Percentiles rank a stretch among this genome's conserved stretches.
Evolutionary conservation across 2,888 invertebrate species (phyloP).

Genomic region (Diarsia dahlii): DNA sequence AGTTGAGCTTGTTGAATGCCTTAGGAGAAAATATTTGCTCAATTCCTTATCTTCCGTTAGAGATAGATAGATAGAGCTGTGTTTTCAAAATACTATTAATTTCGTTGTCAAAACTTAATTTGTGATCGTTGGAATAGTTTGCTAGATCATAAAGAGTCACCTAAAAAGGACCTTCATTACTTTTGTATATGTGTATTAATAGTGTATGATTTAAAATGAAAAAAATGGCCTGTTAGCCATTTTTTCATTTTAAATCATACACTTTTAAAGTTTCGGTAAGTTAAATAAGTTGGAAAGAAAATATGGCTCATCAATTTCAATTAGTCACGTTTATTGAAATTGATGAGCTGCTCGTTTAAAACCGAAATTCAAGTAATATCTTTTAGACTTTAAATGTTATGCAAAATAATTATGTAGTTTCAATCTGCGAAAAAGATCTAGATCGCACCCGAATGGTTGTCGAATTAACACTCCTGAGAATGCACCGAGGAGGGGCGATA

Average conservation of each 20-base stretch:
- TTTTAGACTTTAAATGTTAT: background rate
- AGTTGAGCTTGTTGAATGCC: constrained; percentile 19
- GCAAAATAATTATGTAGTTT: too few relatives aligned
- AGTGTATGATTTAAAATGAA: too few relatives aligned
- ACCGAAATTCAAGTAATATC: background rate
- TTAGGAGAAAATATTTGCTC: background rate
- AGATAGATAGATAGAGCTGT: background rate
- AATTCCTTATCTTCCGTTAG: background rate
- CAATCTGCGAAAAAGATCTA: too few relatives aligned
- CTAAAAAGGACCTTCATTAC: background rate
- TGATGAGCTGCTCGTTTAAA: background rate
- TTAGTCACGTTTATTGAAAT: background rate
- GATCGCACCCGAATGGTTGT: too few relatives aligned
- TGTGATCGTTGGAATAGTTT: background rate
- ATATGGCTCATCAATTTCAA: constrained; percentile 33
- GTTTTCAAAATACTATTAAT: background rate
- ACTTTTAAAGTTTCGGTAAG: background rate
- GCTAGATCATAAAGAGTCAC: background rate
- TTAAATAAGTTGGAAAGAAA: background rate
- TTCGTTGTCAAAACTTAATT: background rate
- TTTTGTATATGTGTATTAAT: too few relatives aligned
- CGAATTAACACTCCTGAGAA: too few relatives aligned
- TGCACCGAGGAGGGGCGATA: too few relatives aligned
- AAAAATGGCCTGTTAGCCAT: too few relatives aligned
- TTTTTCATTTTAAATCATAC: background rate